phyloP scores from a whole-genome alignment of 2,797 vertebrate genomes.

The Crocodylus rhombifer region DNA sequence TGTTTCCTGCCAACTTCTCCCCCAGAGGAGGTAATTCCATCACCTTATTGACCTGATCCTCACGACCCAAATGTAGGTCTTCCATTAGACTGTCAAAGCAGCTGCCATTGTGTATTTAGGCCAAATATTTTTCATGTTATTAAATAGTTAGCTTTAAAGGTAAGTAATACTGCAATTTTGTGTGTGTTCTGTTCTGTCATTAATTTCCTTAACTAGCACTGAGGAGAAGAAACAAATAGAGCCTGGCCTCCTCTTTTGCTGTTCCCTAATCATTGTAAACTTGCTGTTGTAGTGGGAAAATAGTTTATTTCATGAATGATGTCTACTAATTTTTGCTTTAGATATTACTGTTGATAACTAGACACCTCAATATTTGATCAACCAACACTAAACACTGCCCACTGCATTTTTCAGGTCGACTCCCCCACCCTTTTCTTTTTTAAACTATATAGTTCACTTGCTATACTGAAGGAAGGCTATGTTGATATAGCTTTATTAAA shows the following conservation, averaged over 20 bases:
- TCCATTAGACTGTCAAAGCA: constrained; percentile 18
- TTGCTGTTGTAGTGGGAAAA: constrained; percentile 39
- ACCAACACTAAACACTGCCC: neutral
- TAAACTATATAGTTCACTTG: neutral
- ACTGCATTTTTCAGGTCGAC: constrained; percentile 5
- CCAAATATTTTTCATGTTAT: constrained; percentile 13
- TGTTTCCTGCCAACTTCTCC: neutral
- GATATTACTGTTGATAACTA: constrained; percentile 9
- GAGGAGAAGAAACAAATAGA: constrained; percentile 30
- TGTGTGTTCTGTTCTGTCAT: constrained; percentile 58
- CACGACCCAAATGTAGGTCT: neutral
- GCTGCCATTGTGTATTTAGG: constrained; percentile 46
- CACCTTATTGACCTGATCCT: neutral
- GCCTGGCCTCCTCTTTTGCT: constrained; percentile 39
- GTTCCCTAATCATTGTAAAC: constrained; percentile 55
- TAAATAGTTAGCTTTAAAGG: constrained; percentile 7
- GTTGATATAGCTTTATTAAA: neutral
- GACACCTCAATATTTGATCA: neutral
- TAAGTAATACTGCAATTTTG: constrained; percentile 57
- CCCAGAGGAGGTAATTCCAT: neutral
- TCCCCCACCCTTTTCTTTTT: neutral
- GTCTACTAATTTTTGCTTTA: constrained; percentile 36
- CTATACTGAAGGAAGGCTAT: neutral
- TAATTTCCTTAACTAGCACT: constrained; percentile 71
- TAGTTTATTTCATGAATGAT: constrained; percentile 57